Conservation (phyloP, 2,888 invertebrate genomes). For the Torymus texanus region DNA sequence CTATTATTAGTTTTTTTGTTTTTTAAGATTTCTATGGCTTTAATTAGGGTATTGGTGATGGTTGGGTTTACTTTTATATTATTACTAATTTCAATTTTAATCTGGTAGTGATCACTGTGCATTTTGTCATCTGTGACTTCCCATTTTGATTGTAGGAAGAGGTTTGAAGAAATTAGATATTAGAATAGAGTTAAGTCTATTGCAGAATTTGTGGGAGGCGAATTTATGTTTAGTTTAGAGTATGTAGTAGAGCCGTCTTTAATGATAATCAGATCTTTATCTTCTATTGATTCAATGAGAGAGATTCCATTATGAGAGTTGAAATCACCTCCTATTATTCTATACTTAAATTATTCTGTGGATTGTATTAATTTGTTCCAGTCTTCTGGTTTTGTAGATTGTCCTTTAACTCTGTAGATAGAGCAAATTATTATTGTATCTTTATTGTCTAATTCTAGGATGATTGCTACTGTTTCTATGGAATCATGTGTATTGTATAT, state of each 20-base stretch:
- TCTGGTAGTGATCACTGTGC: slow-evolving; percentile 45
- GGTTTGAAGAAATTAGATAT: slow-evolving; percentile 23
- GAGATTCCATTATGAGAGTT: slow-evolving; percentile 20
- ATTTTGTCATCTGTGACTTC: slow-evolving; percentile 19
- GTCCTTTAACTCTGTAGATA: slow-evolving; percentile 20
- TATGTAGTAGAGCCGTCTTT: slow-evolving; percentile 43
- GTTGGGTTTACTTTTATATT: background rate
- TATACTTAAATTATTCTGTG: background rate
- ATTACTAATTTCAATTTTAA: slow-evolving; percentile 1
- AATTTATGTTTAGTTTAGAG: background rate
- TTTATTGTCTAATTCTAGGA: background rate
- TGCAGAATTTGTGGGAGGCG: background rate
- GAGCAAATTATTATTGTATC: slow-evolving; percentile 1
- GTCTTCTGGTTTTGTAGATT: background rate
- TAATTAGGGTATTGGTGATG: background rate
- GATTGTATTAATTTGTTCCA: slow-evolving; percentile 23
- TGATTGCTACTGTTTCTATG: slow-evolving; percentile 8
- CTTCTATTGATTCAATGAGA: background rate
- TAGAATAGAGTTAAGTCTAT: slow-evolving; percentile 41
- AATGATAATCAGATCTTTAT: slow-evolving; percentile 28
- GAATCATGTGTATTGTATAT: background rate
- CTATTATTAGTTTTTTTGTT: background rate
- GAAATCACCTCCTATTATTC: slow-evolving; percentile 46
- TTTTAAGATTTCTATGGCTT: background rate
- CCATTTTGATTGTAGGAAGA: slow-evolving; percentile 26